phyloP scores from a whole-genome alignment of 1,140 invertebrate genomes.

The Achatina immaculata region DNA sequence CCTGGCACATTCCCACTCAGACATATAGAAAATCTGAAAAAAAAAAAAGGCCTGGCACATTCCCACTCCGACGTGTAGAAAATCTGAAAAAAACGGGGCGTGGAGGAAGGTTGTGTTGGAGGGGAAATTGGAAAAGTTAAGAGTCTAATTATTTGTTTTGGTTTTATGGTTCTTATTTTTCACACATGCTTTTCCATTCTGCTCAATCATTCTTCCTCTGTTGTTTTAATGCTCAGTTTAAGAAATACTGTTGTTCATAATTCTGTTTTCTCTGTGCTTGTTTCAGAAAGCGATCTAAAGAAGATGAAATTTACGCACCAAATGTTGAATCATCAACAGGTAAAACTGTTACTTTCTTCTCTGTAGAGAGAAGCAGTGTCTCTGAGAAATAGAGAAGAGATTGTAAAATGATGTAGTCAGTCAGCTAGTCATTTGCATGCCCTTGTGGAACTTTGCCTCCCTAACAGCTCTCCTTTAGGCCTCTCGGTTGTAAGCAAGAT shows the following conservation, averaged over 20 bases:
- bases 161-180: not conserved
- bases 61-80: too few species aligned
- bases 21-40: too few species aligned
- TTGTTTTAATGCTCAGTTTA: not conserved
- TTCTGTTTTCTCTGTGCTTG: not conserved
- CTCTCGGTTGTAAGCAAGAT: too few species aligned
- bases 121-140: not conserved
- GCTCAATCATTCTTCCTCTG: not conserved
- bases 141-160: not conserved
- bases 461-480: too few species aligned
- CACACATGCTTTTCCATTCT: not conserved
- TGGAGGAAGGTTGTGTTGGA: not conserved
- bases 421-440: too few species aligned
- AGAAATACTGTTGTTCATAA: not conserved
- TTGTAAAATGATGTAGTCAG: too few species aligned
- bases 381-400: not conserved
- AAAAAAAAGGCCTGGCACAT: too few species aligned
- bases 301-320: conserved; percentile 10
- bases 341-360: not conserved
- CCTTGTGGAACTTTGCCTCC: too few species aligned
- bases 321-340: conserved; percentile 19
- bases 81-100: too few species aligned
- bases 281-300: conserved; percentile 16
- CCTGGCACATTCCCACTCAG: too few species aligned
- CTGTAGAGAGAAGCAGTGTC: not conserved